Conservation (phyloP, 2,797 vertebrate genomes). For the Lagorchestes hirsutus region DNA sequence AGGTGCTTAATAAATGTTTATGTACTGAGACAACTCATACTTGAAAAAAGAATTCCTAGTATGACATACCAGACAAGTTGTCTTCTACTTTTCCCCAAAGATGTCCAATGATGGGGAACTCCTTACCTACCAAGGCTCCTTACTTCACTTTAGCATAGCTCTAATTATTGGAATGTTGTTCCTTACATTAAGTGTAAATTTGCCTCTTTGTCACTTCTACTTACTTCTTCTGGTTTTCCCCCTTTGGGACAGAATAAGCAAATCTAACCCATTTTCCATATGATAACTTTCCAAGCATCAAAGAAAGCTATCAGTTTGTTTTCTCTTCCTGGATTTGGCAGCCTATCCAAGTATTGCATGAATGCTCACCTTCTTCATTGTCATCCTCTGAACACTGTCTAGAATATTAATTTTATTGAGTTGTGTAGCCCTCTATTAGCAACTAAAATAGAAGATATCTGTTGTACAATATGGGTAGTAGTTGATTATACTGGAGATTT, state of each 20-base stretch:
- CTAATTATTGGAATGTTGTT: not conserved
- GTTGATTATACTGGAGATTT: too few relatives aligned
- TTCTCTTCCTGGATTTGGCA: not conserved
- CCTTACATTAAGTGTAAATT: not conserved
- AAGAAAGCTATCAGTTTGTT: not conserved
- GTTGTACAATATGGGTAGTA: too few relatives aligned
- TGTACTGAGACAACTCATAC: not conserved
- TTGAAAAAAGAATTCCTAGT: not conserved
- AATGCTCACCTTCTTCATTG: not conserved
- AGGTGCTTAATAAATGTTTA: not conserved
- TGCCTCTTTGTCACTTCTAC: not conserved
- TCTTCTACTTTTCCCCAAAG: not conserved
- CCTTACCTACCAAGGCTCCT: not conserved
- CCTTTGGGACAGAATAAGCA: not conserved
- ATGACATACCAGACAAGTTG: not conserved
- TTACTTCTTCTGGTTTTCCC: not conserved
- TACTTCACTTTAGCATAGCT: not conserved
- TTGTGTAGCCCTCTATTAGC: too few relatives aligned
- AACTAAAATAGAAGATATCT: too few relatives aligned
- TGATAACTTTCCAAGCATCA: not conserved
- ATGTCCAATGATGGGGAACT: not conserved
- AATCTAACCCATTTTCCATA: not conserved
- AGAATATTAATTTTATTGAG: not conserved
- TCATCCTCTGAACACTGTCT: too few relatives aligned
- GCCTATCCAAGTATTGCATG: not conserved